phyloP scores from a whole-genome alignment of 2,113 vertebrate species.

The Tor tambroides region DNA sequence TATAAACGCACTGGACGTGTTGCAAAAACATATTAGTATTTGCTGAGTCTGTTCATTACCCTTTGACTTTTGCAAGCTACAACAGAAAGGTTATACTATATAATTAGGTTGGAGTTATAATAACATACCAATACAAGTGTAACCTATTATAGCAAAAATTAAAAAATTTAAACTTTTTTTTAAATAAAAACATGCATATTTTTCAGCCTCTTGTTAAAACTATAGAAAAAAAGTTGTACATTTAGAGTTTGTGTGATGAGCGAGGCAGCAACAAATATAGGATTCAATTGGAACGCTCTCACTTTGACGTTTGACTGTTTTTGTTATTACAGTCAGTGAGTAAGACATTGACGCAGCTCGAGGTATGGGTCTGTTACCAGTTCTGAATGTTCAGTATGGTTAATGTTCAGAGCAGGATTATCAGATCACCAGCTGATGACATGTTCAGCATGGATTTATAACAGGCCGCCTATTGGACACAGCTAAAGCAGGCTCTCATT shows the following conservation, averaged over 20 bases:
- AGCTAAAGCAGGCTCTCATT: slow-evolving; percentile 44
- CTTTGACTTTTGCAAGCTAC: slow-evolving; percentile 5
- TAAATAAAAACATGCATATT: neutral
- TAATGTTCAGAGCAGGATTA: slow-evolving; percentile 16
- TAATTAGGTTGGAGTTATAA: too few species aligned
- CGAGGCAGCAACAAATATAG: neutral
- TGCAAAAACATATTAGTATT: neutral
- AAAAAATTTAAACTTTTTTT: too few species aligned
- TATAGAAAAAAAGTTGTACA: slow-evolving; percentile 42
- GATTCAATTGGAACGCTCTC: too few species aligned
- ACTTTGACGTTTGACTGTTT: neutral
- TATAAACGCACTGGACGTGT: neutral
- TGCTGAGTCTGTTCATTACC: neutral
- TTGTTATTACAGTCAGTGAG: neutral
- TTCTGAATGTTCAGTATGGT: slow-evolving; percentile 24
- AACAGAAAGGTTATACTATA: neutral
- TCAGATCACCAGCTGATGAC: slow-evolving; percentile 11
- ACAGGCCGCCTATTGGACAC: neutral
- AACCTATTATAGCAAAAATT: neutral
- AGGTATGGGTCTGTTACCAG: slow-evolving; percentile 34
- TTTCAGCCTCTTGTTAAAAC: slow-evolving; percentile 44
- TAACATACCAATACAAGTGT: neutral
- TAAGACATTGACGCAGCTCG: neutral
- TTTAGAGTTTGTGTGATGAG: slow-evolving; percentile 47
- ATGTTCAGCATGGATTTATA: slow-evolving; percentile 17